Evolutionary conservation across 2,113 vertebrate species (phyloP).

Genomic region (Micronycteris hirsuta): DNA sequence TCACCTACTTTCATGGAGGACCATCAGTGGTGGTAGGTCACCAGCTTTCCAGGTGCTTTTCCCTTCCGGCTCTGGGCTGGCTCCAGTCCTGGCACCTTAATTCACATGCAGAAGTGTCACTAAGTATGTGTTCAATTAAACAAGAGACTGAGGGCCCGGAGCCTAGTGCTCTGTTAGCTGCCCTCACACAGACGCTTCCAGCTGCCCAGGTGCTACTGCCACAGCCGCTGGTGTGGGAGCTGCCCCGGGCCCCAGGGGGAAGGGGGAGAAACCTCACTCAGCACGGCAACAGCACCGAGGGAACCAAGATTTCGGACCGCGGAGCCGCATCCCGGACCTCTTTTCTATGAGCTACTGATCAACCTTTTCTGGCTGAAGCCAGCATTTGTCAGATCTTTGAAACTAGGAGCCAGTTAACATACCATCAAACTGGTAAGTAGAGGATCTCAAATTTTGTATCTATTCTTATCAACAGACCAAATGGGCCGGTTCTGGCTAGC

Average conservation of each 20-base stretch:
- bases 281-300: not conserved
- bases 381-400: not conserved
- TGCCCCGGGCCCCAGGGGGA: not conserved
- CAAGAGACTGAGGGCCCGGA: not conserved
- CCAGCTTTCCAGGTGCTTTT: not conserved
- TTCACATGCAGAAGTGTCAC: not conserved
- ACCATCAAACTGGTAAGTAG: slow-evolving; percentile 62
- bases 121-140: too few relatives aligned
- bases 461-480: slow-evolving; percentile 70
- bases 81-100: not conserved
- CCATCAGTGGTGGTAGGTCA: not conserved
- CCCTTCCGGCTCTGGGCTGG: not conserved
- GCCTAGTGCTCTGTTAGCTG: fast-evolving
- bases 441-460: slow-evolving; percentile 79
- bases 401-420: not conserved
- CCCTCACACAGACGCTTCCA: not conserved
- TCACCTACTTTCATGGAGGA: not conserved
- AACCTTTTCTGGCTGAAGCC: not conserved
- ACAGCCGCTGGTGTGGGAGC: not conserved
- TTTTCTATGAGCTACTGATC: not conserved
- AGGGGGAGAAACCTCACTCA: not conserved
- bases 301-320: not conserved
- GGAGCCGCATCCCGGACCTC: not conserved
- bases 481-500: slow-evolving; percentile 52
- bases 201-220: not conserved